Evolutionary conservation across 2,113 vertebrate species (phyloP), one percentile per base, ranked within the genome.

Genomic region (Coptodon bakossiorum): DNA sequence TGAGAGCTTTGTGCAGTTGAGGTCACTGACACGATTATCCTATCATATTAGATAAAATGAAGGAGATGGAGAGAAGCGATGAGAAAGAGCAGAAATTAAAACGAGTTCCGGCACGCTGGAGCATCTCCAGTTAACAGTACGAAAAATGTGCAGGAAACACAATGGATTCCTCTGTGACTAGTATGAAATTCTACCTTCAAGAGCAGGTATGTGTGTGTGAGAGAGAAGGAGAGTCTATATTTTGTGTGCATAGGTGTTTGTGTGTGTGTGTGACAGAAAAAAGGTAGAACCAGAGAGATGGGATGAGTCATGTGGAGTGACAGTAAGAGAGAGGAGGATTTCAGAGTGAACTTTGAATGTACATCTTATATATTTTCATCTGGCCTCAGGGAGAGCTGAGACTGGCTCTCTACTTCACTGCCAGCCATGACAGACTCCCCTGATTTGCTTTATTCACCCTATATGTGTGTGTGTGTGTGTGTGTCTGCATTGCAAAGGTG

Each of bases 1-100:
- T 57, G 78, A 88, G 89, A 89, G 88, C 45, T 90, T 83, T 66
- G 59, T 81, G 82, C 83, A 89, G 89, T 78, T 50, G 80, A 90
- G 94, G 93, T 92, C 94, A 86, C 81, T 91, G 92, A 95, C 93
- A 94, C 31, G n/a, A 94, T 93, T 94, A 95, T 94, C 90, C 91
- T 88, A 84, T 94, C 91, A 94, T 90, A 86, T 86, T 84, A 82
- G 89, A 92, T 92, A 89, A 91, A 92, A 88, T 89, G 86, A 87
- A 81, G 80, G 38, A 57, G 89, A 88, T 85, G 87, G 86, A 90
- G 85, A 81, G 88, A 91, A 80, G 84, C 5, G 1, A 63, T 7
- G 78, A 61, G 85, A 83, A 78, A 66, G 17, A 80, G 27, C 45
- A 88, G 88, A 88, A 90, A 93, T 91, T 71, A 87, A 92, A 91